These are phyloP conservation scores for Hecatera dysodea DNA, from an alignment of 2,888 invertebrate species.

Conservation along the genomic window DNA sequence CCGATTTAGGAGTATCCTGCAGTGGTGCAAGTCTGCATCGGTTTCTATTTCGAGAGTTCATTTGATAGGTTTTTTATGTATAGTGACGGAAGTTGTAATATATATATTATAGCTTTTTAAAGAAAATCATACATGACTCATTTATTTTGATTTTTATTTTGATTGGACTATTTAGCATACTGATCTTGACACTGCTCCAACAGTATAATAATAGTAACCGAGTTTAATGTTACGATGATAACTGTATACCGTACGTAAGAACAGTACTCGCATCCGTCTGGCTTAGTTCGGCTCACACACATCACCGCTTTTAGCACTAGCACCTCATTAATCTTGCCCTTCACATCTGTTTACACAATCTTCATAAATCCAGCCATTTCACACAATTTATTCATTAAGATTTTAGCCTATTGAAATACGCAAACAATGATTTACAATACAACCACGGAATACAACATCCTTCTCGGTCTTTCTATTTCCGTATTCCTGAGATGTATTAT, in stretches of 20 bases:
- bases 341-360: conserved; percentile 68
- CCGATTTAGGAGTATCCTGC: too few species aligned
- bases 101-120: too few species aligned
- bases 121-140: not conserved
- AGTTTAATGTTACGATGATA: conserved; percentile 41
- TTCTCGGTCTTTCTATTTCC: conserved; percentile 41
- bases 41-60: too few species aligned
- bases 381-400: conserved; percentile 59
- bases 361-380: conserved; percentile 67
- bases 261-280: conserved; percentile 61
- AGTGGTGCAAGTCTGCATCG: too few species aligned
- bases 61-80: too few species aligned
- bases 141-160: too few species aligned
- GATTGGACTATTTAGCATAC: conserved; percentile 12
- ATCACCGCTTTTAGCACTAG: conserved; percentile 66
- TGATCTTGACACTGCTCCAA: conserved; percentile 41
- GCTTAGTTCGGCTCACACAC: conserved; percentile 69
- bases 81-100: too few species aligned
- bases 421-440: conserved; percentile 43
- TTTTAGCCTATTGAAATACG: conserved; percentile 41
- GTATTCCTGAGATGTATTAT: conserved; percentile 43
- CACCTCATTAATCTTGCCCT: conserved; percentile 70
- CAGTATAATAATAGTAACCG: conserved; percentile 14
- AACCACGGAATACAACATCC: conserved; percentile 50
- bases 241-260: conserved; percentile 22